These are phyloP conservation scores for Vulpes lagopus DNA, from an alignment of 2,113 vertebrate species.

Conservation along the genomic window DNA sequence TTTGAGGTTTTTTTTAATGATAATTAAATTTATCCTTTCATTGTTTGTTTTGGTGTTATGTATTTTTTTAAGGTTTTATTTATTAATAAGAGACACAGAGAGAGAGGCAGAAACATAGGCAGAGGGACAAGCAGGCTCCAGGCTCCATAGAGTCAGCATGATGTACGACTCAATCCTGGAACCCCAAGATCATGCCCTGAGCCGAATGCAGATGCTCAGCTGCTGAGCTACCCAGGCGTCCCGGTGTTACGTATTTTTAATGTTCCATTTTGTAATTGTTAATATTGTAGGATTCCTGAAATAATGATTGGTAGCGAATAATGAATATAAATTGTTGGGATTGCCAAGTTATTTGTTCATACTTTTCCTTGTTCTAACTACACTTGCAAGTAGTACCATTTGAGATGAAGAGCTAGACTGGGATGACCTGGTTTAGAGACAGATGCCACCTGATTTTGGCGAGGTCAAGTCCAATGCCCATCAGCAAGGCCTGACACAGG, in stretches of 20 bases:
- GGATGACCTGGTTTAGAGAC: not conserved
- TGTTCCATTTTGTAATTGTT: not conserved
- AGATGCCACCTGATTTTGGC: not conserved
- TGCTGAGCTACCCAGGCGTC: not conserved
- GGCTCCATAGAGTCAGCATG: not conserved
- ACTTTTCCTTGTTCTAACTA: not conserved
- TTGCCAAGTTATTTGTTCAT: not conserved
- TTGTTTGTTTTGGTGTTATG: not conserved
- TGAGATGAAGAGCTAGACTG: not conserved
- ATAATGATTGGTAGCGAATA: not conserved
- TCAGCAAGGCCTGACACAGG: not conserved
- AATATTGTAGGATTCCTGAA: not conserved
- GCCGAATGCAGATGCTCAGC: not conserved
- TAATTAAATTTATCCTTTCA: too few relatives aligned
- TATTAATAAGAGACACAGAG: not conserved
- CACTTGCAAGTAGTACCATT: not conserved
- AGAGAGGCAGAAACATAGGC: not conserved
- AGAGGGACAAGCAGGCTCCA: not conserved
- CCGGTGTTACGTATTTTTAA: not conserved
- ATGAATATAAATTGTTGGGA: not conserved
- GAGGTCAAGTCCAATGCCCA: not conserved
- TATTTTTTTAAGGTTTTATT: not conserved
- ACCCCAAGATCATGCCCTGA: not conserved
- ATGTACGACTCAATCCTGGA: fast-evolving
- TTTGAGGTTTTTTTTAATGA: not conserved